These are phyloP conservation scores for Anarrhichthys ocellatus DNA, from an alignment of 2,113 vertebrate genomes.

Conservation along the genomic window DNA sequence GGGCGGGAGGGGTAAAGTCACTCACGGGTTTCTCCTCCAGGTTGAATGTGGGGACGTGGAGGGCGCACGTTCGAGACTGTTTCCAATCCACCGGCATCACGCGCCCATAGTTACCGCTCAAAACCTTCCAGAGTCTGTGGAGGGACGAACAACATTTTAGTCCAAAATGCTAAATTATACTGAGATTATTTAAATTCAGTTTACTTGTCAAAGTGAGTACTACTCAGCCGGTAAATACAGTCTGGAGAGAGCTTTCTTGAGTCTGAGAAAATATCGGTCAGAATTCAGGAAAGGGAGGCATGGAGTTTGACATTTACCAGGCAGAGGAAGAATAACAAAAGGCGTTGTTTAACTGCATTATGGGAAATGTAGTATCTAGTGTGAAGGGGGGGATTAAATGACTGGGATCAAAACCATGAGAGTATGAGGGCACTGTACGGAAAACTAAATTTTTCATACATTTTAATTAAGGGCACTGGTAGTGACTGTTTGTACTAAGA, in stretches of 20 bases:
- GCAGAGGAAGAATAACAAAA: not conserved
- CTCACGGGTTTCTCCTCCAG: conserved; percentile 90
- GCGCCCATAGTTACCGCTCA: conserved; percentile 90
- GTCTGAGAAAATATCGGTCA: not conserved
- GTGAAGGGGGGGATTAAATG: not conserved
- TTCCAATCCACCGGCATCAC: conserved; percentile 95
- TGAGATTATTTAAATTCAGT: not conserved
- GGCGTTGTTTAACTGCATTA: not conserved
- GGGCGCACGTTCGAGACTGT: conserved; percentile 86
- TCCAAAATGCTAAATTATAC: not conserved
- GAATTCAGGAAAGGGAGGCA: not conserved
- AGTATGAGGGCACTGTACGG: not conserved
- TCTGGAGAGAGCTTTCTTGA: not conserved
- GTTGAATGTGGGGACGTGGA: conserved; percentile 89
- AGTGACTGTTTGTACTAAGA: not conserved
- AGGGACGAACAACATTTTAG: not conserved
- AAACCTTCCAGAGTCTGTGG: conserved; percentile 92
- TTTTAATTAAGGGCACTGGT: not conserved
- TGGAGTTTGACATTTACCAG: conserved; percentile 9
- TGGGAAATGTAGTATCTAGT: not conserved
- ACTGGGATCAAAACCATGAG: not conserved
- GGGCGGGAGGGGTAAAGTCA: conserved; percentile 35
- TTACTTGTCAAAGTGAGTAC: not conserved
- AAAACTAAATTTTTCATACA: not conserved
- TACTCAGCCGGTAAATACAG: not conserved